Evolutionary conservation across 2,888 invertebrate species (phyloP), one percentile per base, ranked within the genome.

Genomic region (Theristus sp.): DNA sequence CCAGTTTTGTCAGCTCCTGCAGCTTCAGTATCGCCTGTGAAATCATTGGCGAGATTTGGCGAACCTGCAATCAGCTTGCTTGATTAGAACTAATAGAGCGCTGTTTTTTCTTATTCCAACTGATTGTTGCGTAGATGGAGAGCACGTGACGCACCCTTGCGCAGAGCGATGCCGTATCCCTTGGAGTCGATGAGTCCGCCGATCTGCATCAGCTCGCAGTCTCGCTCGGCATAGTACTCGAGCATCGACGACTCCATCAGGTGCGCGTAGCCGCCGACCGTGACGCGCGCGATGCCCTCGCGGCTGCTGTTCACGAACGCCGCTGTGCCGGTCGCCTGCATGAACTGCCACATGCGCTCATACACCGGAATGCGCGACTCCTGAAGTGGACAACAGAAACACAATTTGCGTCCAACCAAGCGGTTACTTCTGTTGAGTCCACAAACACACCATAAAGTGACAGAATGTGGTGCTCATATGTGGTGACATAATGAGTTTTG

Each of bases 271-370:
- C 75, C 74, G 54, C 70, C 70, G n/a, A 22, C 30, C 55, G 75
- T 67, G 2, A 79, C 80, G 63, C 82, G 77, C 26, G 76, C 72
- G 1, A 84, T 80, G 0, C 86, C 89, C 64, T 80, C 81, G 25
- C 83, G 81, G 67, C 85, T 85, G 25, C 78, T 79, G 24, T 69
- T 69, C 10, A 75, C 75, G 73, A 93, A 90, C 0, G 93, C 90
- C 0, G 85, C 82, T 0, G 93, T 90, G 54, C 85, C 81, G 3
- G 88, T 71, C 0, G 87, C 86, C 69, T 84, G 84, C 94, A 96
- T 96, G 67, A 87, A 86, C 0, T 87, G 84, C 88, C 90, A 94
- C 90, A 96, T 94, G 49, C 87, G 81, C 75, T 89, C 86, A 77
- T 93, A 94, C 24, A 89, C 87, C 0, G 88, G 85, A 69, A 90